Evolutionary conservation across 2,797 vertebrate genomes (phyloP).

Genomic region (Bradypodion ventrale): DNA sequence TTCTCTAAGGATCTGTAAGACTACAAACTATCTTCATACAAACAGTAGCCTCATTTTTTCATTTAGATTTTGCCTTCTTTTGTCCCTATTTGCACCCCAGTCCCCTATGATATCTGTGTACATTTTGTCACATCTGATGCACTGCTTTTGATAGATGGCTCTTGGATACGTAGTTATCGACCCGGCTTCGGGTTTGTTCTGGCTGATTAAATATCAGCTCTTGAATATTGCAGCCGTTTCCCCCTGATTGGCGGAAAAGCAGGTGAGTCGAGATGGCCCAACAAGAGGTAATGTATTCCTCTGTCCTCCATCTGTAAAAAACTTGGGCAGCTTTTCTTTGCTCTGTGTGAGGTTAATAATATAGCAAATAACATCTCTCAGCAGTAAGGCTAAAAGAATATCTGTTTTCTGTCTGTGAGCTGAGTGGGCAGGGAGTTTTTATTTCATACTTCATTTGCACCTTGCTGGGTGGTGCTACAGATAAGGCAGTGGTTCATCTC

Average conservation of each 20-base stretch:
- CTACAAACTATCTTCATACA: neutral
- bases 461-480: constrained; percentile 72
- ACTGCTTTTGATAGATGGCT: constrained; percentile 26
- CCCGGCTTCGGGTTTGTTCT: constrained; percentile 48
- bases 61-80: constrained; percentile 35
- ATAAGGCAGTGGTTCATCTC: constrained; percentile 69
- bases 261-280: constrained; percentile 48
- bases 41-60: neutral
- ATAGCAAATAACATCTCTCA: constrained; percentile 69
- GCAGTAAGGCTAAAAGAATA: constrained; percentile 58
- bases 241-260: constrained; percentile 39
- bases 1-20: neutral
- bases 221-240: constrained; percentile 43
- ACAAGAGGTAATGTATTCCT: constrained; percentile 45
- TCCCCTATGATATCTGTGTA: neutral
- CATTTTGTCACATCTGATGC: constrained; percentile 23
- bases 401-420: constrained; percentile 59
- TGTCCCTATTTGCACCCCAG: constrained; percentile 38
- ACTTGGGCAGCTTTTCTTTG: constrained; percentile 48
- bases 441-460: constrained; percentile 79
- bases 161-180: constrained; percentile 41
- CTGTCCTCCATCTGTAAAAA: constrained; percentile 61
- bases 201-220: constrained; percentile 38
- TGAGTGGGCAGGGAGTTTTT: constrained; percentile 71
- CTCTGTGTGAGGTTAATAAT: constrained; percentile 59